Conservation (phyloP, 2,113 vertebrate species). For the Chroicocephalus ridibundus region DNA sequence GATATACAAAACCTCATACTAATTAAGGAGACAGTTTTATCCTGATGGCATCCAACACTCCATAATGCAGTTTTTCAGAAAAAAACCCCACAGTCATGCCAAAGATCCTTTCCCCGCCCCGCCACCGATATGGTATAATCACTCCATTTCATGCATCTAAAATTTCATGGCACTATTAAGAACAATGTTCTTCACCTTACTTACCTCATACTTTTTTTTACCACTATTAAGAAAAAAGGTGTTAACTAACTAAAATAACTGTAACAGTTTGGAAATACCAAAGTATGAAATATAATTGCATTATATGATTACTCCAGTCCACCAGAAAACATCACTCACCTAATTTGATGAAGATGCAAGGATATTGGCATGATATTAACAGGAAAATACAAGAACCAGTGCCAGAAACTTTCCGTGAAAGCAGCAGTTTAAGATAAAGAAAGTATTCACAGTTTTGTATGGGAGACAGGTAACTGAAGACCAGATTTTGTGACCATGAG, state of each 20-base stretch:
- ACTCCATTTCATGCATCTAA: neutral
- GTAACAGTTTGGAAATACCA: neutral
- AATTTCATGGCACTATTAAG: neutral
- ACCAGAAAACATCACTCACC: neutral
- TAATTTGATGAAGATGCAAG: neutral
- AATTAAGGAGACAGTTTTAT: conserved; percentile 19
- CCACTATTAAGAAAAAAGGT: neutral
- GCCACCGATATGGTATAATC: neutral
- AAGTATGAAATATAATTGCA: neutral
- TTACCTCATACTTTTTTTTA: neutral
- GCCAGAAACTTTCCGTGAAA: neutral
- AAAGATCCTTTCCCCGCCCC: neutral
- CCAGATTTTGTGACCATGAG: neutral
- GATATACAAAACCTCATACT: neutral
- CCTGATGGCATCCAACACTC: neutral
- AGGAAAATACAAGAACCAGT: neutral
- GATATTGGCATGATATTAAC: neutral
- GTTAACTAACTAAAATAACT: neutral
- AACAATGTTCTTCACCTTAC: neutral
- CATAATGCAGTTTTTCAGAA: neutral
- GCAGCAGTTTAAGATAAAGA: neutral
- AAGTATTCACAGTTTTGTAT: neutral
- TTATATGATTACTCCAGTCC: neutral
- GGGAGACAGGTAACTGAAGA: neutral
- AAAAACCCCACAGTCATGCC: neutral